Evolutionary conservation across 2,797 vertebrate genomes (phyloP).

Genomic region (Miichthys miiuy): DNA sequence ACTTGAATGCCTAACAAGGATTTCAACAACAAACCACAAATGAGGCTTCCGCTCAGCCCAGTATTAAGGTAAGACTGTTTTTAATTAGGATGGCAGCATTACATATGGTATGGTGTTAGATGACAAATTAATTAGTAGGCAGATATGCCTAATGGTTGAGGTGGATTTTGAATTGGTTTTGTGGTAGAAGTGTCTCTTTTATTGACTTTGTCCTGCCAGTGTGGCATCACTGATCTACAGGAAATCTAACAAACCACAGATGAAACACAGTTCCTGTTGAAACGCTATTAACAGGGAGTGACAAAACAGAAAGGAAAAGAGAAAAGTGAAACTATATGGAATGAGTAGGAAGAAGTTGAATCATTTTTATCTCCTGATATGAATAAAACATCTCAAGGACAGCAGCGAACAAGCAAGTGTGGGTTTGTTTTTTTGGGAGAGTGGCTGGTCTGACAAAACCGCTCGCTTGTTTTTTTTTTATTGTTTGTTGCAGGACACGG

Average conservation of each 20-base stretch:
- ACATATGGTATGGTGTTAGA: too few relatives aligned
- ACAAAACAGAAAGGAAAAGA: not conserved
- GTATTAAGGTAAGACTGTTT: too few relatives aligned
- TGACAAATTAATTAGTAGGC: too few relatives aligned
- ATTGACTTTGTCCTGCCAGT: too few relatives aligned
- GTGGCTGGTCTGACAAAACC: slow-evolving; percentile 40
- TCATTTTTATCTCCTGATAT: slow-evolving; percentile 42
- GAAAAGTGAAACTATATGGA: slow-evolving; percentile 27
- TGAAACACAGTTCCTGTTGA: not conserved
- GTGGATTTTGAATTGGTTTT: too few relatives aligned
- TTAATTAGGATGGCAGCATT: too few relatives aligned
- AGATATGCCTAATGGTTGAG: too few relatives aligned
- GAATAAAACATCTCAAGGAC: slow-evolving; percentile 56
- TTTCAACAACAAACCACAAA: too few relatives aligned
- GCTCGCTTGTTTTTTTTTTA: slow-evolving; percentile 37
- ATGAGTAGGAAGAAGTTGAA: slow-evolving; percentile 9
- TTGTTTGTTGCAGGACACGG: slow-evolving; percentile 37
- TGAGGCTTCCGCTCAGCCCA: too few relatives aligned
- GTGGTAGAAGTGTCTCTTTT: too few relatives aligned
- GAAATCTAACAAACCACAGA: slow-evolving; percentile 9
- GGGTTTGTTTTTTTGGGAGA: slow-evolving; percentile 34
- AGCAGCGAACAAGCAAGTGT: slow-evolving; percentile 3
- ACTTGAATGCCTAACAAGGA: too few relatives aligned
- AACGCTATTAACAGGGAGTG: not conserved
- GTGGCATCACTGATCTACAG: not conserved